These are phyloP conservation scores for Brachypodius melanocephalos DNA, from an alignment of 2,113 vertebrate genomes.

Conservation along the genomic window DNA sequence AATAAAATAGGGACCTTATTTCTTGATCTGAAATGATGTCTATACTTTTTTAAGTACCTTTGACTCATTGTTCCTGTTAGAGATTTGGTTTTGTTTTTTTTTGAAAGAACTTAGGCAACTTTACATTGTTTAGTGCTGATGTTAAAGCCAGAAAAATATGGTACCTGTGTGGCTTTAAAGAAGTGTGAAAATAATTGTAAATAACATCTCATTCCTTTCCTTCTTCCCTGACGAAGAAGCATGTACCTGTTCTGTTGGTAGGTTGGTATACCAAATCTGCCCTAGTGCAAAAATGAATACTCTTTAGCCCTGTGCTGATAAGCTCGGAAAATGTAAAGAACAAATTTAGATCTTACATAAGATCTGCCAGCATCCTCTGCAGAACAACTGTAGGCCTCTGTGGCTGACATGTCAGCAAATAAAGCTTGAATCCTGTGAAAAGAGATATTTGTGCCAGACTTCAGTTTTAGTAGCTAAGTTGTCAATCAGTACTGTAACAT, in stretches of 20 bases:
- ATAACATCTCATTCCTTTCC: not conserved
- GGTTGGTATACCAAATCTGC: not conserved
- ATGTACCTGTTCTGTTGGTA: not conserved
- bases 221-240: not conserved
- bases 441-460: not conserved
- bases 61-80: not conserved
- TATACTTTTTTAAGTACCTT: not conserved
- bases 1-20: not conserved
- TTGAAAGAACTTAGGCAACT: not conserved
- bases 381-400: not conserved
- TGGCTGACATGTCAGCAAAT: conserved; percentile 1
- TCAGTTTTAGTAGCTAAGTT: conserved; percentile 17
- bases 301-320: not conserved
- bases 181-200: not conserved
- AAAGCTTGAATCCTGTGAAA: not conserved
- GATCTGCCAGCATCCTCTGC: not conserved
- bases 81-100: not conserved
- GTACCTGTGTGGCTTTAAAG: not conserved
- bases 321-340: not conserved
- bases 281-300: not conserved
- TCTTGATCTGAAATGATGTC: not conserved
- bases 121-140: not conserved
- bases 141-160: not conserved
- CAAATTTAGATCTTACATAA: not conserved
- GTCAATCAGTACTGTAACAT: not conserved